A percentile compares a stretch with the other conserved stretches of the same genome.
These are phyloP conservation scores for Cryptocephalus primarius DNA, from an alignment of 2,888 invertebrate species.

Conservation along the genomic window DNA sequence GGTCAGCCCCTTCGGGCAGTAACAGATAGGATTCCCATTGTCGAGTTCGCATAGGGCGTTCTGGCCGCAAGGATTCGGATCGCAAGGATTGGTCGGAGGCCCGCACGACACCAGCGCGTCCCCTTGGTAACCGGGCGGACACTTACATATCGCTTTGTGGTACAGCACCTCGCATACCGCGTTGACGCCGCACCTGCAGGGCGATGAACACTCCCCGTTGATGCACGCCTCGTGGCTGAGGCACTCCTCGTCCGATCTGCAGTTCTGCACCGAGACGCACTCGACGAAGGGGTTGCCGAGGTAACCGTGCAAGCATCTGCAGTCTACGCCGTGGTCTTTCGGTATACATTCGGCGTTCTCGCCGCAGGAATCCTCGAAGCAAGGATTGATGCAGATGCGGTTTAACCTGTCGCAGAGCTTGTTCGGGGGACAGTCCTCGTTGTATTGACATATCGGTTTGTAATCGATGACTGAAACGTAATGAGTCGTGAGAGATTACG, in stretches of 20 bases:
- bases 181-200: constrained; percentile 67
- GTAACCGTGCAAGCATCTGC: constrained; percentile 62
- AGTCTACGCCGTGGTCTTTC: constrained; percentile 64
- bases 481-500: background rate
- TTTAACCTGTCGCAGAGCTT: constrained; percentile 76
- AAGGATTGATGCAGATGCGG: constrained; percentile 73
- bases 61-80: constrained; percentile 78
- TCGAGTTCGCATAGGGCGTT: constrained; percentile 78
- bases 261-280: constrained; percentile 61
- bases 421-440: constrained; percentile 82
- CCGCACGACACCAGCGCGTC: constrained; percentile 63
- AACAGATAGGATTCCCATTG: constrained; percentile 78
- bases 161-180: constrained; percentile 74
- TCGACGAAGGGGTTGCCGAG: constrained; percentile 67
- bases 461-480: constrained; percentile 23
- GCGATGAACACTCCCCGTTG: constrained; percentile 64
- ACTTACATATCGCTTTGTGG: constrained; percentile 71
- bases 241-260: constrained; percentile 62
- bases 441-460: constrained; percentile 70
- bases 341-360: constrained; percentile 72
- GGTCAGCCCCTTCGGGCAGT: constrained; percentile 78
- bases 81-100: constrained; percentile 66
- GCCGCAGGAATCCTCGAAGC: constrained; percentile 68
- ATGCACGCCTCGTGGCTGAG: constrained; percentile 64
- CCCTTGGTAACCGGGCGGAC: constrained; percentile 70